A percentile compares a stretch with the other conserved stretches of the same genome.
These are phyloP conservation scores for Telenomus remus DNA, from an alignment of 1,140 invertebrate species.

Conservation along the genomic window DNA sequence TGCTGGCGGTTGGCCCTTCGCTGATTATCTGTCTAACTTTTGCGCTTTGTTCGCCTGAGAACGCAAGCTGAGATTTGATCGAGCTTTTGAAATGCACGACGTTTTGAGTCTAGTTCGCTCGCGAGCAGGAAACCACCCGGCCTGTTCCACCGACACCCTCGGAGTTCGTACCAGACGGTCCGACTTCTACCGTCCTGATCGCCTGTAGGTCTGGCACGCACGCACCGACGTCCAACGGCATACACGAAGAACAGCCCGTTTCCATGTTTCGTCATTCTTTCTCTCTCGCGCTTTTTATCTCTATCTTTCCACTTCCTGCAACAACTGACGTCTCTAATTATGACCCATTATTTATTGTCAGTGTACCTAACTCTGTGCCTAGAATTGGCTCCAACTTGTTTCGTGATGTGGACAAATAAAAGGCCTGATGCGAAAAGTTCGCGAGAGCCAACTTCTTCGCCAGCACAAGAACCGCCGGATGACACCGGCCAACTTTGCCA, in stretches of 20 bases:
- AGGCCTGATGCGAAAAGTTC: constrained; percentile 51
- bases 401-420: constrained; percentile 60
- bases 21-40: constrained; percentile 47
- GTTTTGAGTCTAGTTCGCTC: constrained; percentile 28
- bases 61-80: constrained; percentile 38
- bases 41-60: constrained; percentile 35
- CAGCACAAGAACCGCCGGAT: constrained; percentile 38
- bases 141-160: constrained; percentile 36
- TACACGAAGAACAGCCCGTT: constrained; percentile 29
- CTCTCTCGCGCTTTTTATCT: background rate
- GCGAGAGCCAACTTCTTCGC: constrained; percentile 34
- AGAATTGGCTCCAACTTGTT: constrained; percentile 50
- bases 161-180: constrained; percentile 63
- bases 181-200: constrained; percentile 35
- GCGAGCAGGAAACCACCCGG: constrained; percentile 27
- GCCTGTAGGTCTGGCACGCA: constrained; percentile 47
- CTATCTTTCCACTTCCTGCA: background rate
- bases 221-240: constrained; percentile 27
- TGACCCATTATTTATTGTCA: constrained; percentile 62
- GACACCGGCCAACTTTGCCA: constrained; percentile 45
- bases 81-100: constrained; percentile 41
- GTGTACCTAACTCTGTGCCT: too few species aligned
- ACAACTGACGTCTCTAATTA: constrained; percentile 51
- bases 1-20: background rate
- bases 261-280: constrained; percentile 6